Conservation (phyloP, 2,797 vertebrate species). For the Pseudocheirus occidentalis region DNA sequence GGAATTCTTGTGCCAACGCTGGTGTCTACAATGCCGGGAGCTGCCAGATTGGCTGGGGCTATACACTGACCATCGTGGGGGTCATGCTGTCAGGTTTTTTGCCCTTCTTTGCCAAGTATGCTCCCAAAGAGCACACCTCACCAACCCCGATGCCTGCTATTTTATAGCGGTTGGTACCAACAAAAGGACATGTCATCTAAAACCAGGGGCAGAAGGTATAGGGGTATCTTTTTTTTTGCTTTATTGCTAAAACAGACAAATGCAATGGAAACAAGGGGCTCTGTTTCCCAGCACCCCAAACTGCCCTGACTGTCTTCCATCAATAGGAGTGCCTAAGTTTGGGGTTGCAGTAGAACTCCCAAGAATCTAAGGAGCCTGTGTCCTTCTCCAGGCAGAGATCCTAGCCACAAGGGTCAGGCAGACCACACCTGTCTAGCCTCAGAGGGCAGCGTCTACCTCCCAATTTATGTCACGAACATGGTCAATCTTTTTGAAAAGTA, state of each 20-base stretch:
- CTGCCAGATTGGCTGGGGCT: slow-evolving; percentile 96
- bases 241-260: slow-evolving; percentile 66
- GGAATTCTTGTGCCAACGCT: slow-evolving; percentile 92
- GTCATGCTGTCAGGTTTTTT: slow-evolving; percentile 97
- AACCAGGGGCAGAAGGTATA: slow-evolving; percentile 73
- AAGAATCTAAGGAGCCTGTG: neutral
- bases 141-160: slow-evolving; percentile 94
- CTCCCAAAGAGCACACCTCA: slow-evolving; percentile 94
- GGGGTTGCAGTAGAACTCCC: slow-evolving; percentile 62
- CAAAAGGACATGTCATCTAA: slow-evolving; percentile 74
- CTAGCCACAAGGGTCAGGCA: slow-evolving; percentile 73
- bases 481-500: slow-evolving; percentile 67
- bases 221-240: slow-evolving; percentile 78
- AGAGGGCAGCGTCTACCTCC: slow-evolving; percentile 83
- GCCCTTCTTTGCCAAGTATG: slow-evolving; percentile 97
- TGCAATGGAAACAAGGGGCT: slow-evolving; percentile 8
- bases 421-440: slow-evolving; percentile 77
- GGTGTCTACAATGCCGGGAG: slow-evolving; percentile 94
- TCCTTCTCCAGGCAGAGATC: slow-evolving; percentile 57
- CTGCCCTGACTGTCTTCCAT: slow-evolving; percentile 83
- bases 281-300: slow-evolving; percentile 75
- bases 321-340: slow-evolving; percentile 68
- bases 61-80: slow-evolving; percentile 95
- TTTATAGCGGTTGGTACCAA: slow-evolving; percentile 89
- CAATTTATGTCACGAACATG: slow-evolving; percentile 72